phyloP scores from a whole-genome alignment of 2,113 vertebrate genomes.

The Gorsachius goisagi region DNA sequence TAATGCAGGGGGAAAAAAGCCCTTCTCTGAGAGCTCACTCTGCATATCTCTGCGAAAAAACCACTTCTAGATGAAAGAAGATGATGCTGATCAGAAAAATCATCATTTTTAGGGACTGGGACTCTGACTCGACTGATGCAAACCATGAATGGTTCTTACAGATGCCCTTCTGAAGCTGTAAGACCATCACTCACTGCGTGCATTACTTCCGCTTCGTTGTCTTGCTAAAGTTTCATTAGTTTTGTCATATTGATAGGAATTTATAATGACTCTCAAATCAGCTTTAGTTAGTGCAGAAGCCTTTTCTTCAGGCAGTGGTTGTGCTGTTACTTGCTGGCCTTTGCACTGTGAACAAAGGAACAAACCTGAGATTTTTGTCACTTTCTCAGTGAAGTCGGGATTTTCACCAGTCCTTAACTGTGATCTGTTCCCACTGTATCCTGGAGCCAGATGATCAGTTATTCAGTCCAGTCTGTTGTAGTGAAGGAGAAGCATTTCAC shows the following conservation, averaged over 20 bases:
- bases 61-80: background rate
- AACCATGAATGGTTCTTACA: background rate
- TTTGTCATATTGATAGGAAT: background rate
- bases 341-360: background rate
- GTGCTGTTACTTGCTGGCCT: background rate
- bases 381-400: background rate
- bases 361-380: background rate
- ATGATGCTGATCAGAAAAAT: background rate
- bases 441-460: background rate
- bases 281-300: background rate
- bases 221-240: background rate
- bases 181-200: fast-evolving
- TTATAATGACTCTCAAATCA: background rate
- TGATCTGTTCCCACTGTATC: background rate
- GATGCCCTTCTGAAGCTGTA: background rate
- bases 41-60: background rate
- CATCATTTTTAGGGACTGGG: background rate
- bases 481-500: background rate
- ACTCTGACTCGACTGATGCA: background rate
- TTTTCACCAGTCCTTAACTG: background rate
- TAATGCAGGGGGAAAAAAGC: background rate
- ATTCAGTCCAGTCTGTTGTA: background rate
- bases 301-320: background rate
- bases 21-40: background rate
- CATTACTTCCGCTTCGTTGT: background rate